These are phyloP conservation scores for Rhombomys opimus DNA, from an alignment of 2,113 vertebrate genomes.

Conservation along the genomic window DNA sequence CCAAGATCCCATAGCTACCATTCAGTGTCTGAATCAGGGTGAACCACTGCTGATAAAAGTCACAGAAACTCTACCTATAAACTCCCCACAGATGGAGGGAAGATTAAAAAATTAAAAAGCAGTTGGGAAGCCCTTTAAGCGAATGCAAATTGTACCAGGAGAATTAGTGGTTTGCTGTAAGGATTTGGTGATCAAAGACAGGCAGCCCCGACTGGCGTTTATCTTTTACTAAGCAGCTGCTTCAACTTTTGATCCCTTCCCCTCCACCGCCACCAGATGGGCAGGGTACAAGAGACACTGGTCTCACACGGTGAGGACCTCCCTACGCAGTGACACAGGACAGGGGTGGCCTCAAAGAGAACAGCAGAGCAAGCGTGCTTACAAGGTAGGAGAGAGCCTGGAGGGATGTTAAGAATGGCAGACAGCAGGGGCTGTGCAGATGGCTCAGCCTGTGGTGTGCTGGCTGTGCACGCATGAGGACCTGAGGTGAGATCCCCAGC, in stretches of 20 bases:
- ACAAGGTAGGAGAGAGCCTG: fast-evolving
- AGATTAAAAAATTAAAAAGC: neutral
- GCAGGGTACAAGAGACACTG: neutral
- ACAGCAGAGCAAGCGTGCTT: too few relatives aligned
- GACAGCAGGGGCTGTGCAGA: neutral
- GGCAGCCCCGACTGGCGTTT: neutral
- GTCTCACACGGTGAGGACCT: neutral
- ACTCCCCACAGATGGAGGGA: neutral
- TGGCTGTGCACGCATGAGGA: neutral
- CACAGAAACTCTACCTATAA: neutral
- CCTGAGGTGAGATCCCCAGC: neutral
- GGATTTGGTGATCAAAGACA: conserved; percentile 64
- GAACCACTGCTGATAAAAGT: neutral
- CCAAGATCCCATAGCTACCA: neutral
- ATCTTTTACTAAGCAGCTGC: neutral
- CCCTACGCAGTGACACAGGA: neutral
- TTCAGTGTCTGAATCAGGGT: neutral
- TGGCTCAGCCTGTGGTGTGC: neutral
- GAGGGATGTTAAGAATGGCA: neutral
- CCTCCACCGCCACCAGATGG: neutral
- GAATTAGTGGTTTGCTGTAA: conserved; percentile 37
- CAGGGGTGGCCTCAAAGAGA: neutral
- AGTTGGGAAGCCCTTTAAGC: conserved; percentile 49
- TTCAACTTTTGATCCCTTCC: conserved; percentile 4
- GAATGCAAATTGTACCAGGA: conserved; percentile 6